These are phyloP conservation scores for Habropoda laboriosa DNA, from an alignment of 1,140 invertebrate genomes.

Conservation along the genomic window DNA sequence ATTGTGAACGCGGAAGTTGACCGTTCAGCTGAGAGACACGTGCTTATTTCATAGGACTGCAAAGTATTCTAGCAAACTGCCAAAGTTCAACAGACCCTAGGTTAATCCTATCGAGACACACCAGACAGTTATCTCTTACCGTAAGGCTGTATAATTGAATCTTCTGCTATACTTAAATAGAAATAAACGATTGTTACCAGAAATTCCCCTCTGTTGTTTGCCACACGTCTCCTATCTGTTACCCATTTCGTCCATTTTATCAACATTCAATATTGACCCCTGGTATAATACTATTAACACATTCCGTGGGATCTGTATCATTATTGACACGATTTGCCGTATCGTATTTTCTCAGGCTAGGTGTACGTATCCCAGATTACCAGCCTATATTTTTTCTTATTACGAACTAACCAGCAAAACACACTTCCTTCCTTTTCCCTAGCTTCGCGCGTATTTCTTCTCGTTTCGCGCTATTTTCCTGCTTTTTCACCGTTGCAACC, in stretches of 20 bases:
- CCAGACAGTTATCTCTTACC: too few relatives aligned
- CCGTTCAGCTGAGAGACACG: too few relatives aligned
- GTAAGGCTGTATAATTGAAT: constrained; percentile 11
- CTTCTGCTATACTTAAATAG: not conserved
- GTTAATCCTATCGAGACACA: not conserved
- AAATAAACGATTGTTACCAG: constrained; percentile 10
- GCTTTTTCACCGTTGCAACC: constrained; percentile 28
- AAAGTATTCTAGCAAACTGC: constrained; percentile 20
- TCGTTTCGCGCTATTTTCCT: constrained; percentile 9
- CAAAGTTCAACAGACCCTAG: constrained; percentile 22
- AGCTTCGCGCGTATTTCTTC: not conserved
- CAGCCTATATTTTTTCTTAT: not conserved
- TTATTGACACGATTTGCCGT: too few relatives aligned
- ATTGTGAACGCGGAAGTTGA: not conserved
- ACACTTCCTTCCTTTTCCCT: not conserved
- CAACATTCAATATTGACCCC: not conserved
- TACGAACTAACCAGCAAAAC: not conserved
- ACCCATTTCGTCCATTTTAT: not conserved
- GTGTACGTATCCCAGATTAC: not conserved
- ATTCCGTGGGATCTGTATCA: not conserved
- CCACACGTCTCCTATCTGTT: not conserved
- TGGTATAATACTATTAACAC: not conserved
- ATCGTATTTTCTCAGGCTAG: not conserved
- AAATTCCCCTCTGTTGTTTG: not conserved
- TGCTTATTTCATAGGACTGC: not conserved